Conservation (phyloP, 2,113 vertebrate genomes). For the Rhinoderma darwinii region DNA sequence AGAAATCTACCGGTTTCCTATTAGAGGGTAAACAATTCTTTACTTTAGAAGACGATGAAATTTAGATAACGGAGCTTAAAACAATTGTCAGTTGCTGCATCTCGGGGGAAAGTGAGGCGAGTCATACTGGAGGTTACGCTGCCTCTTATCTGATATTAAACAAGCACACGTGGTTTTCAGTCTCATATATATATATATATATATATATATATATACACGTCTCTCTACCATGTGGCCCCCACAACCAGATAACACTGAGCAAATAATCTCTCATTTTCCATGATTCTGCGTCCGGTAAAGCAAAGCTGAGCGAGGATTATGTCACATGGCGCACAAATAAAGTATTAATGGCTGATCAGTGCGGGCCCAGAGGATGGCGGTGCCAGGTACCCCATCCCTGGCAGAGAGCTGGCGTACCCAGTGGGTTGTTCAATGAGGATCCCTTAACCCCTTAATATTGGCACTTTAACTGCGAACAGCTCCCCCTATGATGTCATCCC, state of each 20-base stretch:
- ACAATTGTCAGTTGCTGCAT: slow-evolving; percentile 9
- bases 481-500: too few species aligned
- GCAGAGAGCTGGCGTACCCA: too few species aligned
- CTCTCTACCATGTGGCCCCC: neutral
- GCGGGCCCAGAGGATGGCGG: too few species aligned
- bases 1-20: slow-evolving; percentile 63
- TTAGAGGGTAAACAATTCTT: slow-evolving; percentile 55
- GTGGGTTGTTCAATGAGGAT: too few species aligned
- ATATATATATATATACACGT: neutral
- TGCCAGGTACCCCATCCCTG: too few species aligned
- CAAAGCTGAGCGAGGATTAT: neutral
- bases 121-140: neutral
- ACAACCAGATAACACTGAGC: neutral
- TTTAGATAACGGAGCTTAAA: slow-evolving; percentile 57
- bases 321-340: neutral
- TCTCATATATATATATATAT: slow-evolving; percentile 24
- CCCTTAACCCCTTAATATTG: too few species aligned
- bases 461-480: too few species aligned
- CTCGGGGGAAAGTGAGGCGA: neutral
- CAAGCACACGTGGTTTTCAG: slow-evolving; percentile 27
- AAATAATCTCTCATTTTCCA: neutral
- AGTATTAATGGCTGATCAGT: neutral
- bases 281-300: neutral
- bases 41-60: slow-evolving; percentile 61
- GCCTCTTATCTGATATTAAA: slow-evolving; percentile 40